These are phyloP conservation scores for Dasypus novemcinctus DNA, from an alignment of 2,113 vertebrate genomes.

Conservation along the genomic window DNA sequence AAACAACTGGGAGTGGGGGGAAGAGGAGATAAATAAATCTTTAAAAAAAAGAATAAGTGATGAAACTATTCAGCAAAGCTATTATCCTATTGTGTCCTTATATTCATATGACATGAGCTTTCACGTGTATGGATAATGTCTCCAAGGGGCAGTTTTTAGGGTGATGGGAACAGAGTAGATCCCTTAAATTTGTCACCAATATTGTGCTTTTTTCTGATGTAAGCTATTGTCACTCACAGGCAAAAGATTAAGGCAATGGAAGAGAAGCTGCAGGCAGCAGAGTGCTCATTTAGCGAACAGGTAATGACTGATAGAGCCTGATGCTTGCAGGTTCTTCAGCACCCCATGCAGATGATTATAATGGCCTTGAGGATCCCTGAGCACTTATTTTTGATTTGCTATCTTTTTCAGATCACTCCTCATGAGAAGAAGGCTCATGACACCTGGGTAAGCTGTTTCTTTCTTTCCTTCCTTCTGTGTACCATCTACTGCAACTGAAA, in stretches of 20 bases:
- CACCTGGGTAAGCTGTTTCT: constrained; percentile 88
- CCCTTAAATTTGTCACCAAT: not conserved
- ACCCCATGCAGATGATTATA: not conserved
- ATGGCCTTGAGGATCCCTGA: not conserved
- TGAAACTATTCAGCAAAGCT: not conserved
- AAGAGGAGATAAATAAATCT: too few species aligned
- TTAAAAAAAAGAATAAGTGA: too few species aligned
- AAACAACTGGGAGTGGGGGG: too few species aligned
- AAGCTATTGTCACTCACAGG: constrained; percentile 56
- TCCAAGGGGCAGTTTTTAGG: not conserved
- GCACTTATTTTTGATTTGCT: not conserved
- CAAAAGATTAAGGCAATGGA: constrained; percentile 92
- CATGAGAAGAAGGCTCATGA: constrained; percentile 95
- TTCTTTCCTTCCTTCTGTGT: not conserved
- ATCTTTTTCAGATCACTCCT: constrained; percentile 86
- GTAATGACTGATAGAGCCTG: constrained; percentile 71
- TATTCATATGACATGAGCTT: too few species aligned
- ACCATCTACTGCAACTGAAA: not conserved
- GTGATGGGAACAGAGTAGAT: not conserved
- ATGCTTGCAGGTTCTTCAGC: not conserved
- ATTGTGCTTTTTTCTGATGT: not conserved
- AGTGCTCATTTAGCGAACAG: constrained; percentile 91
- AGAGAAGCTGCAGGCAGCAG: constrained; percentile 92
- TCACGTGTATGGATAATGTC: not conserved
- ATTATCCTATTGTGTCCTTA: not conserved